These are phyloP conservation scores for Zalophus californianus DNA, from an alignment of 2,797 vertebrate species.

Conservation along the genomic window DNA sequence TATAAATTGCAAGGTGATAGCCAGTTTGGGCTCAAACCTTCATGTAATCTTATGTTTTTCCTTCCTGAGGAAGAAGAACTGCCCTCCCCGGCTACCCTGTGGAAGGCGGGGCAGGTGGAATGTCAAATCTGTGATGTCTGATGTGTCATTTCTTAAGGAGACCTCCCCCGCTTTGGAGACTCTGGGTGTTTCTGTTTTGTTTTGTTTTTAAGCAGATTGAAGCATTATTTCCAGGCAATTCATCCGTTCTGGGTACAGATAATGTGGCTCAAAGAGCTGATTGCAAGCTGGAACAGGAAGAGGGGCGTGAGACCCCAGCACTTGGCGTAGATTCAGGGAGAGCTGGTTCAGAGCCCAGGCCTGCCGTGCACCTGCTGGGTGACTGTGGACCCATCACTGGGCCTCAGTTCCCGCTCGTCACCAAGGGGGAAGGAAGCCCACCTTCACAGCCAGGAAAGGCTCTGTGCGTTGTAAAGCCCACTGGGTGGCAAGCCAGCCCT, in stretches of 20 bases:
- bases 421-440: neutral
- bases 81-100: too few relatives aligned
- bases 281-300: neutral
- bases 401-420: neutral
- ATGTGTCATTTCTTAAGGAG: neutral
- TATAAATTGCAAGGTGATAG: neutral
- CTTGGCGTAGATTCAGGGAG: neutral
- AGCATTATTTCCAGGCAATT: neutral
- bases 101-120: neutral
- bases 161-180: neutral
- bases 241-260: neutral
- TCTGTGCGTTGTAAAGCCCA: neutral
- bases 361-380: fast-evolving
- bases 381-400: neutral
- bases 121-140: neutral
- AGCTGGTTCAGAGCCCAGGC: neutral
- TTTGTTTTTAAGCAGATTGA: neutral
- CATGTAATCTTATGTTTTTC: neutral
- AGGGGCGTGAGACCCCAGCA: neutral
- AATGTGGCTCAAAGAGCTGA: neutral
- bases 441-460: neutral
- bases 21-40: neutral
- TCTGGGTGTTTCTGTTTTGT: neutral
- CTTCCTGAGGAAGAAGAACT: neutral
- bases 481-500: too few relatives aligned